A percentile compares a stretch with the other conserved stretches of the same genome.
phyloP scores from a whole-genome alignment of 2,113 vertebrate species.

The Festucalex cinctus region DNA sequence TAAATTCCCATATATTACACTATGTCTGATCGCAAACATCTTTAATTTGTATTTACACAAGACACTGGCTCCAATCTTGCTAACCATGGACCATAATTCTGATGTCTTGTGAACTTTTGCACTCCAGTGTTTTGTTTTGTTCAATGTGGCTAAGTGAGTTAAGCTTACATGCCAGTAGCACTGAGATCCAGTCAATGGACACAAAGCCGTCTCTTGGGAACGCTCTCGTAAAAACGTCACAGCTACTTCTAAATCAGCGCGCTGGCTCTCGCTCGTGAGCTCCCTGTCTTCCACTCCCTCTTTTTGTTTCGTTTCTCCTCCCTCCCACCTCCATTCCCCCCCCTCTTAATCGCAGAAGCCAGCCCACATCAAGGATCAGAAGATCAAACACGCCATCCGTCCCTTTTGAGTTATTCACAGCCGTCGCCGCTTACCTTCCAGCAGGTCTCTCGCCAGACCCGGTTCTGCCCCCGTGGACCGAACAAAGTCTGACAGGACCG shows the following conservation, averaged over 20 bases:
- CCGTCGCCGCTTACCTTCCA: conserved; percentile 86
- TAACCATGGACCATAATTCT: conserved; percentile 23
- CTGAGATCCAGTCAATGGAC: conserved; percentile 66
- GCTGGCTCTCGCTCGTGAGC: conserved; percentile 23
- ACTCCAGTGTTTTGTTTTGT: conserved; percentile 10
- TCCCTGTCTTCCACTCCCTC: conserved; percentile 24
- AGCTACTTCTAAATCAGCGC: conserved; percentile 60
- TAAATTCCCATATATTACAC: not conserved
- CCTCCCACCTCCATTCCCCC: conserved; percentile 10
- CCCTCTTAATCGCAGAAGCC: not conserved
- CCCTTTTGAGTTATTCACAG: not conserved
- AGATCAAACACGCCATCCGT: conserved; percentile 9
- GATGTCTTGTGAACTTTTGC: conserved; percentile 36
- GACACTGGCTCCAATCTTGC: conserved; percentile 7
- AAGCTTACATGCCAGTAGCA: conserved; percentile 51
- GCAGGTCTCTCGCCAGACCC: conserved; percentile 99
- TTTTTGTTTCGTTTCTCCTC: conserved; percentile 34
- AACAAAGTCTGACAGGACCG: conserved; percentile 99
- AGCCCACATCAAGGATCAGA: conserved; percentile 15
- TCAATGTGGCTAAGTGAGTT: conserved; percentile 21
- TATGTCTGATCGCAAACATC: conserved; percentile 14
- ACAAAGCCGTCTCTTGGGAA: conserved; percentile 60
- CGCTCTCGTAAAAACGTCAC: conserved; percentile 63
- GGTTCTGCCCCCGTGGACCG: conserved; percentile 99
- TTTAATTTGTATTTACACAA: not conserved